Percentiles rank a stretch among this genome's conserved stretches.
Evolutionary conservation across 2,113 vertebrate species (phyloP).

Genomic region (Abramis brama): DNA sequence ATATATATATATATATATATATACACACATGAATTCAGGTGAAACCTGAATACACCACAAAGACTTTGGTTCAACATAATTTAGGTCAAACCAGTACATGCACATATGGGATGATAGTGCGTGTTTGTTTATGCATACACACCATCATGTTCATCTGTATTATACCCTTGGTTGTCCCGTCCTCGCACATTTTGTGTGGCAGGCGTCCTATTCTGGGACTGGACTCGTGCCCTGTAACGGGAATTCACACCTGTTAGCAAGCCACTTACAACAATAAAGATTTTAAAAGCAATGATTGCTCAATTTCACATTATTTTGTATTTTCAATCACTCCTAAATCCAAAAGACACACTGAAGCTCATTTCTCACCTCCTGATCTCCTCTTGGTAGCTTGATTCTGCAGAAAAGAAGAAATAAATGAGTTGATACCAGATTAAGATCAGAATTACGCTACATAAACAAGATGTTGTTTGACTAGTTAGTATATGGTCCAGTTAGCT

Average conservation of each 20-base stretch:
- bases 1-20: no score
- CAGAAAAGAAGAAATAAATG: background rate
- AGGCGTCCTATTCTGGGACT: constrained; percentile 50
- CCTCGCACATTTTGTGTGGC: constrained; percentile 45
- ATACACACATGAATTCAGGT: no score
- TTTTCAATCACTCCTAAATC: background rate
- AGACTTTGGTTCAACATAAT: no score
- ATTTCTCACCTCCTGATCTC: constrained; percentile 62
- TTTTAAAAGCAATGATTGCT: background rate
- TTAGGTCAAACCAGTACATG: background rate
- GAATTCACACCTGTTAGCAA: constrained; percentile 31
- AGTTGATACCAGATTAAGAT: background rate
- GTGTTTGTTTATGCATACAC: constrained; percentile 43
- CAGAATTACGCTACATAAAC: background rate
- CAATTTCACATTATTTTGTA: background rate
- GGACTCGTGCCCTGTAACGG: constrained; percentile 62
- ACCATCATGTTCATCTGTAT: constrained; percentile 59
- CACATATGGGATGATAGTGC: background rate
- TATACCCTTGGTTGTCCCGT: constrained; percentile 60
- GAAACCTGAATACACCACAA: no score
- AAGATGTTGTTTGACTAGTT: background rate
- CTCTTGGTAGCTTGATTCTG: constrained; percentile 68
- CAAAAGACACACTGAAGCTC: background rate
- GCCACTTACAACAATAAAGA: background rate
- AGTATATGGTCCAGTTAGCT: background rate